Evolutionary conservation across 2,888 invertebrate species (phyloP).

Genomic region (Netelia melanura): DNA sequence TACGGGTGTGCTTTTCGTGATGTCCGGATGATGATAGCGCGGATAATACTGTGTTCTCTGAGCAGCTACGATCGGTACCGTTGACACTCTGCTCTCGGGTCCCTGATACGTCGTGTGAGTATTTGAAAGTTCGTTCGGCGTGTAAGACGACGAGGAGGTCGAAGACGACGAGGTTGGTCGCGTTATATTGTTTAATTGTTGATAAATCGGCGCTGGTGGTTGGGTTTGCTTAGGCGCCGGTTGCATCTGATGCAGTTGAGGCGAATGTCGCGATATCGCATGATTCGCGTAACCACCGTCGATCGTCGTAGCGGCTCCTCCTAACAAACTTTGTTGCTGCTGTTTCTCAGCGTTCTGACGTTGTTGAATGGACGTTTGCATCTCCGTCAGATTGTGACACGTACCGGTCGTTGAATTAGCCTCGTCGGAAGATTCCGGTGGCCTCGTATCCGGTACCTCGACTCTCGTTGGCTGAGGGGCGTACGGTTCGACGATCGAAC

Average conservation of each 20-base stretch:
- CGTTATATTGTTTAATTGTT: slow-evolving; percentile 78
- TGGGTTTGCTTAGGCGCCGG: slow-evolving; percentile 74
- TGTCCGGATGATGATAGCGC: slow-evolving; percentile 82
- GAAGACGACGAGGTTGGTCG: slow-evolving; percentile 76
- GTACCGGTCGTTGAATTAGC: slow-evolving; percentile 48
- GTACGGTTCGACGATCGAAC: slow-evolving; percentile 79
- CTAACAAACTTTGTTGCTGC: slow-evolving; percentile 64
- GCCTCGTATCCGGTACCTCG: slow-evolving; percentile 82
- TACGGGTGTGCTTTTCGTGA: slow-evolving; percentile 81
- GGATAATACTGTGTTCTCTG: slow-evolving; percentile 82
- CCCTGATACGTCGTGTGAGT: slow-evolving; percentile 73
- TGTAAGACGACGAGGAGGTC: slow-evolving; percentile 76
- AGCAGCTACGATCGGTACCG: slow-evolving; percentile 71
- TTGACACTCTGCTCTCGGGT: slow-evolving; percentile 68
- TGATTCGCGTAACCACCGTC: slow-evolving; percentile 46
- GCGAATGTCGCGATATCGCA: slow-evolving; percentile 61
- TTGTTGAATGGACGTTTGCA: slow-evolving; percentile 79
- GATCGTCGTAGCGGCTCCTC: slow-evolving; percentile 11
- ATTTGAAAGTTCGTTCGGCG: slow-evolving; percentile 67
- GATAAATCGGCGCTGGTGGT: slow-evolving; percentile 79
- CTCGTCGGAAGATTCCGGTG: slow-evolving; percentile 73
- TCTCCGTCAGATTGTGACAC: slow-evolving; percentile 79
- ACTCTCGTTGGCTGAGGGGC: slow-evolving; percentile 82
- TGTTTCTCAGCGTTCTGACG: slow-evolving; percentile 54
- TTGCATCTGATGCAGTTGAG: slow-evolving; percentile 77